Evolutionary conservation across 2,888 invertebrate genomes (phyloP).

Genomic region (Oegoconia quadripuncta): DNA sequence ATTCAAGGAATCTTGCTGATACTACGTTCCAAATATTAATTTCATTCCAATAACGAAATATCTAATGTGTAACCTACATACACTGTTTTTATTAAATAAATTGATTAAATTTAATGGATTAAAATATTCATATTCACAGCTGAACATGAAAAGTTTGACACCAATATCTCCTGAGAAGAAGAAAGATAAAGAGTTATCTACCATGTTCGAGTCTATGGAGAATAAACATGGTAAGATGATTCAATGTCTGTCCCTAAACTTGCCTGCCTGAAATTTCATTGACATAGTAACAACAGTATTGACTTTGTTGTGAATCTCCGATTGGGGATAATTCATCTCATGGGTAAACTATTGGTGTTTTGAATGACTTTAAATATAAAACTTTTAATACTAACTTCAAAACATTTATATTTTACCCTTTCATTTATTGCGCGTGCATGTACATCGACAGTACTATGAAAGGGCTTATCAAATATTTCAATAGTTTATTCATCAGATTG

Average conservation of each 20-base stretch:
- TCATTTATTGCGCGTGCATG: conserved; percentile 74
- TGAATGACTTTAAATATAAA: conserved; percentile 32
- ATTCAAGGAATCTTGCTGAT: too few relatives aligned
- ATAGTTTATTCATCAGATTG: conserved; percentile 86
- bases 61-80: too few relatives aligned
- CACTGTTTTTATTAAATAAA: neutral
- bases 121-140: conserved; percentile 50
- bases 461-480: conserved; percentile 72
- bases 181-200: conserved; percentile 85
- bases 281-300: conserved; percentile 16
- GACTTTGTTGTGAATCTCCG: conserved; percentile 7
- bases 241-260: too few relatives aligned
- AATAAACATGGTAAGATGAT: conserved; percentile 92
- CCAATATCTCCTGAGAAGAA: conserved; percentile 80
- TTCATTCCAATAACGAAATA: too few relatives aligned
- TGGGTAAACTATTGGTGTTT: conserved; percentile 80
- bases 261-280: too few relatives aligned
- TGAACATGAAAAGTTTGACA: conserved; percentile 80
- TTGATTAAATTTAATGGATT: neutral
- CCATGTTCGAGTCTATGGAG: conserved; percentile 88
- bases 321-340: conserved; percentile 29
- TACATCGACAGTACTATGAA: conserved; percentile 54
- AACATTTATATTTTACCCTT: conserved; percentile 78
- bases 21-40: too few relatives aligned
- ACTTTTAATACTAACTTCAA: conserved; percentile 41